Evolutionary conservation across 2,797 vertebrate genomes (phyloP).

Genomic region (Manis javanica): DNA sequence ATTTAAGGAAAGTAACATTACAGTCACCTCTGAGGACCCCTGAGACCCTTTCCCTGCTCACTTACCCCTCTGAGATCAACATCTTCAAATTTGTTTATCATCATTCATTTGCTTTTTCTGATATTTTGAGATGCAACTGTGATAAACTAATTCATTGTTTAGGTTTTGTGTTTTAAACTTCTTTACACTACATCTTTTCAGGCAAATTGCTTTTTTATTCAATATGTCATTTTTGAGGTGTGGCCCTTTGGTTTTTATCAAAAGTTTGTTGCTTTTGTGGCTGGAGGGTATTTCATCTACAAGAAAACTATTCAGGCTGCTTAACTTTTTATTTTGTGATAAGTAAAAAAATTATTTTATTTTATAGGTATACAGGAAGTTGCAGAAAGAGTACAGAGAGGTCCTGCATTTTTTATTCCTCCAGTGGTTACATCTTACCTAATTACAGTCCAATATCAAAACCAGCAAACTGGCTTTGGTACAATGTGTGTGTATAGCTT

Average conservation of each 20-base stretch:
- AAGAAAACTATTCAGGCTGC: neutral
- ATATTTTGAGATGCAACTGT: neutral
- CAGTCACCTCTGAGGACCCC: neutral
- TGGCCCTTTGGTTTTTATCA: neutral
- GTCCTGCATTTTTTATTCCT: neutral
- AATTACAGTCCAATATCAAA: neutral
- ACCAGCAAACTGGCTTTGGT: neutral
- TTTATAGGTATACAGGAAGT: neutral
- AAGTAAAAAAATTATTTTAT: neutral
- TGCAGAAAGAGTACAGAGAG: neutral
- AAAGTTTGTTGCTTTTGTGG: constrained; percentile 19
- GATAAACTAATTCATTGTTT: neutral
- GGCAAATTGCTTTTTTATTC: neutral
- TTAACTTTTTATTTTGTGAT: constrained; percentile 35
- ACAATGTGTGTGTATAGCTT: neutral
- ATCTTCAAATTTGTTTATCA: neutral
- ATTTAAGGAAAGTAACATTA: neutral
- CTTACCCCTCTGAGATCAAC: neutral
- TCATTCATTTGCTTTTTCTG: constrained; percentile 21
- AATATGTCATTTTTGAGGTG: neutral
- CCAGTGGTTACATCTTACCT: neutral
- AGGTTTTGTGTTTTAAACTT: neutral
- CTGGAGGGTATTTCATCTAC: neutral
- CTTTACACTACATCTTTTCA: neutral
- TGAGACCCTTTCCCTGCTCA: neutral